Base-by-base conservation (phyloP, 2,888 invertebrate species). In the Latrodectus elegans region DNA sequence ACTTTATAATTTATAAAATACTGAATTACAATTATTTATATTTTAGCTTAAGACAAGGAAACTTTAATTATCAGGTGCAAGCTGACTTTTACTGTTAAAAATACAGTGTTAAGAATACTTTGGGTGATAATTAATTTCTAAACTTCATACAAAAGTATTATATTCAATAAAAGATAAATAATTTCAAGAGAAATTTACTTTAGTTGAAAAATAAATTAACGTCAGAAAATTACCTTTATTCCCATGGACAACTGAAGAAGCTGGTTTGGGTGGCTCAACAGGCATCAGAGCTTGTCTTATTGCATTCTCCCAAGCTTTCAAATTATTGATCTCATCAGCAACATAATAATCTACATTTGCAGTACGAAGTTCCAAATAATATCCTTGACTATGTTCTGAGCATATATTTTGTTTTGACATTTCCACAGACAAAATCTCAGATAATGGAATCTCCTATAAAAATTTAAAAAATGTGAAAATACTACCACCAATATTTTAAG, bases 251-350 rank as follows among this genome's bases (percentile, higher is more conserved):
- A n/a, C 9, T 53, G 65, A 77, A 17, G 49, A 53, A 9, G 81
- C 51, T n/a, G 73, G 52, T 71, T 88, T 88, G 12, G 94, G 93
- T 78, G 96, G 96, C 90, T 98, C 97, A 11, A 89, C 89, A 75
- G 99, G 99, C 95, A 99, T 95, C 89, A 97, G 94, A 68, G 98
- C 99, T 93, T 97, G 98, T 38, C 97, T 94, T 89, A 99, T 95
- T 86, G 96, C 95, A 14, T 96, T 96, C 93, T 99, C 99, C 99
- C 99, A 99, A 91, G 96, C 96, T 92, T 95, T 95, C 89, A 98
- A 97, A 90, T 97, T 94, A 93, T 97, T 95, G 10, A 95, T 95
- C 93, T 97, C 97, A 93, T 97, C 97, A 0, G 99, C 98, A 91
- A 99, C 96, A 93, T 95, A 96, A 94, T 97, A 99, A 93, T 96